phyloP scores from a whole-genome alignment of 2,113 vertebrate species.

The Cathartes aura region DNA sequence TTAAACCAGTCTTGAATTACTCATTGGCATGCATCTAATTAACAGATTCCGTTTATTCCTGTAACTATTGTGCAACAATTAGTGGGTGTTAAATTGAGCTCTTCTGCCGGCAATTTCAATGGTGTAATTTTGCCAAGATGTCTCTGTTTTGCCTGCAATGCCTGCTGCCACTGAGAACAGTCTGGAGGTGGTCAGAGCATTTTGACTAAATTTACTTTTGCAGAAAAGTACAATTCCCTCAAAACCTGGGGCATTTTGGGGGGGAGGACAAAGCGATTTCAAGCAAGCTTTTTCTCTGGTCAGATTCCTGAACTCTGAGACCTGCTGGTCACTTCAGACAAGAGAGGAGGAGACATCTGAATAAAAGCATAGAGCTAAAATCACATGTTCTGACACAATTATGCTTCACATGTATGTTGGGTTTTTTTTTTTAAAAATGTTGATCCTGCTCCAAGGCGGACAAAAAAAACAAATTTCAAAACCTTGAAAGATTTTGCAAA shows the following conservation, averaged over 20 bases:
- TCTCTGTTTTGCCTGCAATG: slow-evolving; percentile 37
- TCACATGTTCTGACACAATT: slow-evolving; percentile 25
- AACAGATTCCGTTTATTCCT: slow-evolving; percentile 71
- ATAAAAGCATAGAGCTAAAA: slow-evolving; percentile 4
- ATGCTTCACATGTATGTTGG: not conserved
- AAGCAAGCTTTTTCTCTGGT: not conserved
- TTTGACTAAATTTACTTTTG: slow-evolving; percentile 33
- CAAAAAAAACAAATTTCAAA: not conserved
- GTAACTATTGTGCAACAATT: slow-evolving; percentile 73
- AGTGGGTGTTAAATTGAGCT: slow-evolving; percentile 69
- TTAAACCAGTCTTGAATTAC: slow-evolving; percentile 63
- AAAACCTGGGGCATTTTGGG: not conserved
- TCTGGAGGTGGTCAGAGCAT: slow-evolving; percentile 23
- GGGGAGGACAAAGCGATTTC: not conserved
- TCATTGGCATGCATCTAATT: slow-evolving; percentile 68
- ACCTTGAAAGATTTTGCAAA: slow-evolving; percentile 19
- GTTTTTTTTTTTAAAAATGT: not conserved
- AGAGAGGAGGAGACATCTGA: not conserved
- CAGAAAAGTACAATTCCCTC: slow-evolving; percentile 10
- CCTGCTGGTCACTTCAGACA: slow-evolving; percentile 24
- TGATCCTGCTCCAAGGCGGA: not conserved
- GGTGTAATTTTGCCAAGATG: slow-evolving; percentile 62
- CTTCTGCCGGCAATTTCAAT: slow-evolving; percentile 63
- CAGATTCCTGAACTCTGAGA: not conserved
- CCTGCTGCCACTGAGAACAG: slow-evolving; percentile 17